phyloP scores from a whole-genome alignment of 2,113 vertebrate genomes.

The Polypterus bichir region DNA sequence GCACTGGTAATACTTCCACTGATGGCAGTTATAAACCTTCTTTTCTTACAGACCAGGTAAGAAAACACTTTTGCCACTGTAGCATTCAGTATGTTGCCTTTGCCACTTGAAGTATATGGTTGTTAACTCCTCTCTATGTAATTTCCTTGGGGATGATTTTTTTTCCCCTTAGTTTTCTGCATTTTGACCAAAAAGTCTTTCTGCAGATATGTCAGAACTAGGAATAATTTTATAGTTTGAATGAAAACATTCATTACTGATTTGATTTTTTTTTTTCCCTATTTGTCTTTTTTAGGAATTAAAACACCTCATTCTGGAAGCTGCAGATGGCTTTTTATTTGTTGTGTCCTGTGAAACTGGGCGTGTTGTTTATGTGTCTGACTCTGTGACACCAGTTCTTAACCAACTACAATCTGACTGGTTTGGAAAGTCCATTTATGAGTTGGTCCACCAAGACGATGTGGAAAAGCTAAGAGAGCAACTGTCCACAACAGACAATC shows the following conservation, averaged over 20 bases:
- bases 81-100: too few species aligned
- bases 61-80: neutral
- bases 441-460: constrained; percentile 90
- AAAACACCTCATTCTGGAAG: constrained; percentile 90
- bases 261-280: neutral
- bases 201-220: too few species aligned
- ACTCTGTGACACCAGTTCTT: constrained; percentile 83
- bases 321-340: constrained; percentile 89
- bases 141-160: too few species aligned
- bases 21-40: constrained; percentile 90
- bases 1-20: constrained; percentile 70
- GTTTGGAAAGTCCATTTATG: constrained; percentile 84
- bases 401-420: constrained; percentile 86
- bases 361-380: constrained; percentile 81
- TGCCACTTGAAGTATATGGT: too few species aligned
- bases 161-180: too few species aligned
- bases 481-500: constrained; percentile 77
- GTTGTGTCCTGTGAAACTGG: constrained; percentile 92
- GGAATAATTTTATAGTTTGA: too few species aligned
- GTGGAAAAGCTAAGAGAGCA: constrained; percentile 89
- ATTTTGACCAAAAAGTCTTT: too few species aligned
- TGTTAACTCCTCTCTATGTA: too few species aligned
- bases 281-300: constrained; percentile 56
- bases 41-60: constrained; percentile 86
- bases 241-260: neutral